These are phyloP conservation scores for Himalopsyche anomala DNA, from an alignment of 2,888 invertebrate species.

Conservation along the genomic window DNA sequence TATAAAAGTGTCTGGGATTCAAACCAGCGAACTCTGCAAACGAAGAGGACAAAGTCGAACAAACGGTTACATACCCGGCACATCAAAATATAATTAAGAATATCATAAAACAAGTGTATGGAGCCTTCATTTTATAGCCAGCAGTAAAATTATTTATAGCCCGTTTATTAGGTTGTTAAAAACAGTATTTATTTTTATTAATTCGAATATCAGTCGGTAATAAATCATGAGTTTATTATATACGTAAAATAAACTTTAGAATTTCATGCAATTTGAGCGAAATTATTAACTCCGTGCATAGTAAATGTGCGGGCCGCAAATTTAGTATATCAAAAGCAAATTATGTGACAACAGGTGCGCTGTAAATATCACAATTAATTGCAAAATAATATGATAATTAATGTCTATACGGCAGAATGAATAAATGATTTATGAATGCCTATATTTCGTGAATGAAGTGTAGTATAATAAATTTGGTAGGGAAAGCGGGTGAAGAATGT, in stretches of 20 bases:
- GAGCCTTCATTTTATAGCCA: no score
- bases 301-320: background rate
- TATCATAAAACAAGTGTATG: no score
- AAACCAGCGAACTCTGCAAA: no score
- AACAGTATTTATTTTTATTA: background rate
- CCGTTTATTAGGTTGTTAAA: background rate
- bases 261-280: conserved; percentile 1
- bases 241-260: background rate
- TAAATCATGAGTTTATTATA: background rate
- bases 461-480: no score
- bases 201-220: background rate
- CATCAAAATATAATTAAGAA: no score
- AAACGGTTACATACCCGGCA: no score
- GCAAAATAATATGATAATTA: background rate
- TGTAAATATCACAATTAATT: background rate
- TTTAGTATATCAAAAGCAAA: background rate
- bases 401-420: background rate
- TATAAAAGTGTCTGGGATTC: no score
- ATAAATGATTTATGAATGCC: background rate
- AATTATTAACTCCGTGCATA: conserved; percentile 1
- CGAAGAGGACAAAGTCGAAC: no score
- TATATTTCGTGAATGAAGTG: background rate
- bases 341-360: background rate
- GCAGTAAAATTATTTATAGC: background rate
- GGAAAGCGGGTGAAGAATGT: no score